Evolutionary conservation across 2,113 vertebrate genomes (phyloP).

Genomic region (Meleagris gallopavo): DNA sequence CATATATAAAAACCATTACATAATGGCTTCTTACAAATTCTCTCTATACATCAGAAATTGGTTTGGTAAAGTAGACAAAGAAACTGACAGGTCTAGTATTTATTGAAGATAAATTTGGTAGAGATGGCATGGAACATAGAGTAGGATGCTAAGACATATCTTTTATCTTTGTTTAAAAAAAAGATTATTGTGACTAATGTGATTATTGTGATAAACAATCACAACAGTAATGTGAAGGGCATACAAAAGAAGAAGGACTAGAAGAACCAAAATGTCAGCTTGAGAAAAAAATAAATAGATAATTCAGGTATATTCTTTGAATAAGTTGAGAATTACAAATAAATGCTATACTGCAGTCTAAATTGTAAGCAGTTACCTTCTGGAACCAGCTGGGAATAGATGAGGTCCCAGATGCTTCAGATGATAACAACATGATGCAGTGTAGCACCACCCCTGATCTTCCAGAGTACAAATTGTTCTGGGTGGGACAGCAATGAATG

Average conservation of each 20-base stretch:
- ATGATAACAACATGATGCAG: neutral
- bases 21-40: neutral
- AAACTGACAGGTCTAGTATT: neutral
- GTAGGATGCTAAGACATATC: neutral
- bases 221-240: neutral
- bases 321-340: neutral
- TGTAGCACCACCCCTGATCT: neutral
- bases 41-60: neutral
- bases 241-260: neutral
- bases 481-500: neutral
- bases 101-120: neutral
- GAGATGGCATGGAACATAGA: neutral
- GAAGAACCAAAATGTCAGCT: neutral
- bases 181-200: neutral
- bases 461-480: neutral
- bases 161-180: neutral
- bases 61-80: neutral
- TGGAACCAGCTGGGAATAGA: neutral
- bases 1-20: neutral
- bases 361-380: neutral
- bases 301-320: neutral
- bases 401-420: neutral
- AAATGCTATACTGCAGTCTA: neutral
- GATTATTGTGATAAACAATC: neutral
- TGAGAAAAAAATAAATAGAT: neutral